Base-by-base conservation (phyloP, 2,888 invertebrate species). In the Melinopterus prodromus region DNA sequence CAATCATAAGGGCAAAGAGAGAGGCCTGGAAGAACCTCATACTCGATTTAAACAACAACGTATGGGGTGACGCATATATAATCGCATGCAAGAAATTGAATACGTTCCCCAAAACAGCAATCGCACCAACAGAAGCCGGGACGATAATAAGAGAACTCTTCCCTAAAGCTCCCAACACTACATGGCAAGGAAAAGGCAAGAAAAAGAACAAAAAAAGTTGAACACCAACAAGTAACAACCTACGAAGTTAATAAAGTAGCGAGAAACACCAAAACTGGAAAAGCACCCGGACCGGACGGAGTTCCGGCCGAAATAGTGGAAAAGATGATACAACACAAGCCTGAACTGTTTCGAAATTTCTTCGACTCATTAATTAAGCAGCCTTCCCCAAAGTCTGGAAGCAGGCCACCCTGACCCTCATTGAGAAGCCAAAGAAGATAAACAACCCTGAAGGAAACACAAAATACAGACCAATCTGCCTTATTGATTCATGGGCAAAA, bases 271-370 rank as follows among this genome's bases (percentile, higher is more conserved):
- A 14, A 71, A 37, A 77, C 53, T 9, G 36, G 77, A 26, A 79
- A 77, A 70, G 79, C 77, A 1, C 69, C 72, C 14, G 77, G 71
- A 16, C 77, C 71, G n/a, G 79, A 79, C 72, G 77, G 77, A 4
- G 14, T 79, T 6, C 77, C 79, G 7, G 79, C 77, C 6, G 79
- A 79, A 37, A 37, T 69, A 16, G 6, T 76, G 14, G 70, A 16
- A 70, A 14, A 6, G 70, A 35, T 5, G 14, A 70, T 14, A 14
- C 6, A 70, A 70, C 15, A 6, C 6, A 70, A 6, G 16, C 70
- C 70, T 16, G 70, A 70, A 70, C 6, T 70, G 16, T 14, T 14
- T 6, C n/a, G 6, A 70, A 14, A 70, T 6, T 6, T 70, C n/a
- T 70, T 70, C 69, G 14, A 14, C 15, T 6, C 6, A 70, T 15